phyloP scores from a whole-genome alignment of 2,797 vertebrate genomes.

The Gymnoscopelus braueri region DNA sequence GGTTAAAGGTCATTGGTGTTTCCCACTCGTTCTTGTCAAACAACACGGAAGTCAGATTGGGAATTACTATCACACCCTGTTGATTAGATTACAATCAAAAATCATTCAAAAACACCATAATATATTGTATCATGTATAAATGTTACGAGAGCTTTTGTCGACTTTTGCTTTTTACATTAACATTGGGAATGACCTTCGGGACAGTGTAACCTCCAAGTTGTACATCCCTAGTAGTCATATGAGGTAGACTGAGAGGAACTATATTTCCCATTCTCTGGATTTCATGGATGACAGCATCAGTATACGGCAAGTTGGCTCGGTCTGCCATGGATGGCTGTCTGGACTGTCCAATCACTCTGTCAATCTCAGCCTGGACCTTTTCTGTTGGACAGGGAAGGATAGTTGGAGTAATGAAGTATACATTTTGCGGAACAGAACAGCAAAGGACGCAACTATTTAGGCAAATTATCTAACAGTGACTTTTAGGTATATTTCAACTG shows the following conservation, averaged over 20 bases:
- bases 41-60: constrained; percentile 68
- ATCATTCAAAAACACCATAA: neutral
- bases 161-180: too few relatives aligned
- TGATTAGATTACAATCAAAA: neutral
- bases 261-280: constrained; percentile 59
- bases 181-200: constrained; percentile 47
- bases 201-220: constrained; percentile 51
- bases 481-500: too few relatives aligned
- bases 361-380: constrained; percentile 65
- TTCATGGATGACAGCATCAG: constrained; percentile 67
- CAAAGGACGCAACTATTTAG: too few relatives aligned
- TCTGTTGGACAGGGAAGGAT: constrained; percentile 28
- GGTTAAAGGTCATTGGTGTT: constrained; percentile 74
- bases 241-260: constrained; percentile 48
- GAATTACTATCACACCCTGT: constrained; percentile 41
- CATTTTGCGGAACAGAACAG: too few relatives aligned
- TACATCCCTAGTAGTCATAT: constrained; percentile 36
- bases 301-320: constrained; percentile 57
- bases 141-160: too few relatives aligned
- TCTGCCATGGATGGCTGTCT: constrained; percentile 47
- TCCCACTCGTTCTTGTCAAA: constrained; percentile 73
- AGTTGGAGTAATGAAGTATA: too few relatives aligned
- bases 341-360: constrained; percentile 54
- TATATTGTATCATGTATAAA: too few relatives aligned
- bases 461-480: too few relatives aligned